A percentile compares a stretch with the other conserved stretches of the same genome.
phyloP scores from a whole-genome alignment of 2,797 vertebrate genomes.

The Tauraco hartlaubi region DNA sequence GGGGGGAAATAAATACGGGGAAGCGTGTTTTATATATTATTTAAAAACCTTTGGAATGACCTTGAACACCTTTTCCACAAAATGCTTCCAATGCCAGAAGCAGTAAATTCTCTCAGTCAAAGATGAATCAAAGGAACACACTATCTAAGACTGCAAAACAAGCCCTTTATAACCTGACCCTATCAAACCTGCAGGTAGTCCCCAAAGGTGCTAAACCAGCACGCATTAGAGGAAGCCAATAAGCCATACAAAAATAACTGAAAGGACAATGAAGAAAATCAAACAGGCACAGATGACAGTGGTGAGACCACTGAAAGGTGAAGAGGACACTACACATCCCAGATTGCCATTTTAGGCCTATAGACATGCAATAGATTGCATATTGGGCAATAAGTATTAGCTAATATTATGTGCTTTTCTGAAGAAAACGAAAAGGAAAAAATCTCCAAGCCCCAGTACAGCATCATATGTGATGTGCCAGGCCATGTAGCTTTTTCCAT shows the following conservation, averaged over 20 bases:
- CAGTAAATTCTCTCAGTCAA: conserved; percentile 54
- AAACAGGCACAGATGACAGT: not conserved
- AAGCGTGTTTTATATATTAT: conserved; percentile 17
- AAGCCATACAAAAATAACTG: not conserved
- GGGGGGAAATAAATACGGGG: not conserved
- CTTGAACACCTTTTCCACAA: conserved; percentile 36
- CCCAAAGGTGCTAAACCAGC: conserved; percentile 10
- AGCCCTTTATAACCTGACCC: not conserved
- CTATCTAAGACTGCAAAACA: conserved; percentile 3
- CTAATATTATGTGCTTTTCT: not conserved
- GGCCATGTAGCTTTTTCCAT: not conserved
- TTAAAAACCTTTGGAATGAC: conserved; percentile 38
- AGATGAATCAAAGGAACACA: conserved; percentile 50
- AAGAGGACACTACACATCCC: not conserved
- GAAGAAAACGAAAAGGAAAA: not conserved
- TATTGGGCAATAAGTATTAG: not conserved
- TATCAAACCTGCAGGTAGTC: conserved; percentile 12
- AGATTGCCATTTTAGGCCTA: not conserved
- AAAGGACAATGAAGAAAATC: conserved; percentile 20
- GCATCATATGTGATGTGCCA: not conserved
- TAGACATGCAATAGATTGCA: not conserved
- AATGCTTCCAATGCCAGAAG: conserved; percentile 28
- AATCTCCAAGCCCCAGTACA: not conserved
- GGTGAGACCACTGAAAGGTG: not conserved
- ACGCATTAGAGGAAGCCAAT: not conserved